Conservation (phyloP, 2,888 invertebrate species). For the Drosophila meridionalis region DNA sequence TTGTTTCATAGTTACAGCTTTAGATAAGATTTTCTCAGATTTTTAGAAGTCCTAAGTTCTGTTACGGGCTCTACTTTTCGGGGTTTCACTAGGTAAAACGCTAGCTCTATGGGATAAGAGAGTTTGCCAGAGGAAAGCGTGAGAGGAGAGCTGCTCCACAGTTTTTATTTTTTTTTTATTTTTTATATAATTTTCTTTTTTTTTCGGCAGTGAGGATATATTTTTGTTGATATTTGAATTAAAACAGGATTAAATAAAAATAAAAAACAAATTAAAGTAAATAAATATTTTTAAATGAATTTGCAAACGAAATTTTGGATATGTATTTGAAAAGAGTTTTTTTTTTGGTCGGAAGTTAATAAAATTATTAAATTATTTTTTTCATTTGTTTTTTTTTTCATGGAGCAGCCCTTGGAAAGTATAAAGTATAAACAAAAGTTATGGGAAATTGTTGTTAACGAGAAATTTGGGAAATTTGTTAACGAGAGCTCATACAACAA, state of each 20-base stretch:
- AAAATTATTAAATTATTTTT: constrained; percentile 16
- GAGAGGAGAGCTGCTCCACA: constrained; percentile 40
- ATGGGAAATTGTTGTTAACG: constrained; percentile 20
- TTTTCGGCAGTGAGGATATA: constrained; percentile 60
- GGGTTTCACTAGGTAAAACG: constrained; percentile 46
- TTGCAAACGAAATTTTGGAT: constrained; percentile 7
- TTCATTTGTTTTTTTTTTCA: constrained; percentile 6
- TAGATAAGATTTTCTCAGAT: constrained; percentile 43
- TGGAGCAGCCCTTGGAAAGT: constrained; percentile 59
- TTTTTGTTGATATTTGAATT: constrained; percentile 57
- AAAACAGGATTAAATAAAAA: not conserved
- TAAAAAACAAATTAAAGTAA: not conserved
- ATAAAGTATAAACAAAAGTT: constrained; percentile 24
- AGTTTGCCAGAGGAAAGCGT: constrained; percentile 34
- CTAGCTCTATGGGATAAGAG: constrained; percentile 35
- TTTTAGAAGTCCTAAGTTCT: constrained; percentile 59
- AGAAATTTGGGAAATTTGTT: constrained; percentile 27
- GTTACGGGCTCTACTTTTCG: constrained; percentile 48
- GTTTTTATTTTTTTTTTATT: constrained; percentile 13
- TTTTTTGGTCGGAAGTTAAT: constrained; percentile 4
- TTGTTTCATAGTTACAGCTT: constrained; percentile 74
- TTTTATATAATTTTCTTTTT: constrained; percentile 21
- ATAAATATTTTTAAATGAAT: not conserved
- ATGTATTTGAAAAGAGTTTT: constrained; percentile 9
- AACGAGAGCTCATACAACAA: constrained; percentile 62